phyloP scores from a whole-genome alignment of 1,140 invertebrate species.

The Scylla paramamosain region DNA sequence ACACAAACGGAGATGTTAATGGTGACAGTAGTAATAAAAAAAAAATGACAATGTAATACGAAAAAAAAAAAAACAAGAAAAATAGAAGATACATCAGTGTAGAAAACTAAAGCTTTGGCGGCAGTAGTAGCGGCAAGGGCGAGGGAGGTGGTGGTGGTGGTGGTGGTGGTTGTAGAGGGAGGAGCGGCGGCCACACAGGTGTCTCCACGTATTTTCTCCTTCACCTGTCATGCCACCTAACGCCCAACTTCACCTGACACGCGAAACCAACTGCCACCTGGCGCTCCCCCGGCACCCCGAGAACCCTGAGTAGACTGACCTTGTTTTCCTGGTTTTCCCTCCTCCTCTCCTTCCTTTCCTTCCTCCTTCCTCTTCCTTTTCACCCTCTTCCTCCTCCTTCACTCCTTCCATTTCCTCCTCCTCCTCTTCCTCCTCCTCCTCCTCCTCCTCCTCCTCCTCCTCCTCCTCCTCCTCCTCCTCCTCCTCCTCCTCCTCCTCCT shows the following conservation, averaged over 20 bases:
- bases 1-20: too few species aligned
- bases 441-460: not conserved
- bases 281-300: too few species aligned
- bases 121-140: too few species aligned
- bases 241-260: constrained; percentile 10
- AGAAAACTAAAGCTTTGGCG: too few species aligned
- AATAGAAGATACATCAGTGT: too few species aligned
- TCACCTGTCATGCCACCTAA: not conserved
- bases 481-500: too few species aligned
- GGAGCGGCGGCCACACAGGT: not conserved
- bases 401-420: not conserved
- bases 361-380: too few species aligned
- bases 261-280: not conserved
- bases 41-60: too few species aligned
- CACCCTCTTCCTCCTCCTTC: too few species aligned
- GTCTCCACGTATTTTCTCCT: not conserved
- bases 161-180: not conserved
- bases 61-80: too few species aligned
- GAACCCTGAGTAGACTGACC: not conserved
- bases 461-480: not conserved
- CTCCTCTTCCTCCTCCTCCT: not conserved
- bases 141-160: not conserved
- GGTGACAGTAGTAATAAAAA: too few species aligned
- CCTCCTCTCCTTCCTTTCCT: not conserved
- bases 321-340: not conserved